Base-by-base conservation (phyloP, 2,888 invertebrate genomes). In the Ormyrus thymus region DNA sequence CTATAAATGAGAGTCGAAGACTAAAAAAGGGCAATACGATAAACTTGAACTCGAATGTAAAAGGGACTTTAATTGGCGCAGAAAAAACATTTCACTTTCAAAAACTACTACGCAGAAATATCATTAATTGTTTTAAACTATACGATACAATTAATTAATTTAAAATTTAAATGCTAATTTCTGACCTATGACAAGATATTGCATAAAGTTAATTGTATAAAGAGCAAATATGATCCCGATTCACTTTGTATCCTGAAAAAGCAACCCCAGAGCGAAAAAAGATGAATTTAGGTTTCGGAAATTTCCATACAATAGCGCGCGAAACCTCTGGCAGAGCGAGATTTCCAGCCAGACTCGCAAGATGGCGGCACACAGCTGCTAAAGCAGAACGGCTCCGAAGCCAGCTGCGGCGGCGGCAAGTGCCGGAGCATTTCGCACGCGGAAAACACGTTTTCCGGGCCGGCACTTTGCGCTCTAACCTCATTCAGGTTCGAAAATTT, bases 391-490 rank as follows among this genome's bases (percentile, higher is more conserved):
- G 51, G 55, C 59, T 45, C 65, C 65, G 50, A 65, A 73, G 55
- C 46, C 51, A 50, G 59, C 11, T 10, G 45, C 53, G 15, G 45
- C 45, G 50, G 50, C 45, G 11, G 50, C 10, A 29, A 29, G 75
- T 13, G 50, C 29, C 29, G 29, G 29, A 29, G 29, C 29, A 29
- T 29, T 29, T 29, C 29, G 48, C 78, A 78, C 73, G 78, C 66
- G 78, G 78, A 78, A 78, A 78, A 78, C 78, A 78, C 78, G 78
- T 68, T 78, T 78, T 11, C 68, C 78, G 7, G 7, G 11, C 56
- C n/a, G 15, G 8, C 48, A 15, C 11, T 15, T 58, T 78, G 8
- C 48, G 11, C 11, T 15, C 64, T 78, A 78, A 78, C 73, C 72
- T 73, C 64, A 71, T 56, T 29, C 29, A 29, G 29, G 4, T 29